Evolutionary conservation across 1,140 invertebrate genomes (phyloP).

Genomic region (Lethrus apterus): DNA sequence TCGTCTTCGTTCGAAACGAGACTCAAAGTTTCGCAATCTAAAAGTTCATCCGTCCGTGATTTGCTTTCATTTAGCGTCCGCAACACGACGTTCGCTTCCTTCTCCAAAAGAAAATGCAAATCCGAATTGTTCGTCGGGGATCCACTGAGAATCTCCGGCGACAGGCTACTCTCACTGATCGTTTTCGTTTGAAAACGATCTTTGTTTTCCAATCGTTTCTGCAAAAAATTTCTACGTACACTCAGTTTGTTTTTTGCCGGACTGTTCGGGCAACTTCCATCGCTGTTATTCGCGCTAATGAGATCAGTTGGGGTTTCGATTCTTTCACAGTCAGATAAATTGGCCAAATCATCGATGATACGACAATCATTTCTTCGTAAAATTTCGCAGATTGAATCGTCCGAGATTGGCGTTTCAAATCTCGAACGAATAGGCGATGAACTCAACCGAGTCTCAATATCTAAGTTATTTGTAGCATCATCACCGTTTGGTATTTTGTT

Average conservation of each 20-base stretch:
- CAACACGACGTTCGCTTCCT: slow-evolving; percentile 51
- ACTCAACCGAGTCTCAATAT: too few relatives aligned
- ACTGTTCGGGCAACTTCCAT: slow-evolving; percentile 12
- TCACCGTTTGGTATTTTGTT: slow-evolving; percentile 17
- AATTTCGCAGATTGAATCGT: neutral
- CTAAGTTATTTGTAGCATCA: too few relatives aligned
- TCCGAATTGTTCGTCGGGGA: slow-evolving; percentile 28
- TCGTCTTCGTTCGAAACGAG: slow-evolving; percentile 62
- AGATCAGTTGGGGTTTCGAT: neutral
- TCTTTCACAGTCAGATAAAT: neutral
- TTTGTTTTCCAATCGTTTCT: slow-evolving; percentile 51
- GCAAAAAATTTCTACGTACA: slow-evolving; percentile 45
- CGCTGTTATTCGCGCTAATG: slow-evolving; percentile 2
- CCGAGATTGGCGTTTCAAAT: neutral
- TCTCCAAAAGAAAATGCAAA: slow-evolving; percentile 44
- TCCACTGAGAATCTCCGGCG: slow-evolving; percentile 24
- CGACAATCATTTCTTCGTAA: too few relatives aligned
- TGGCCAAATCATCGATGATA: too few relatives aligned
- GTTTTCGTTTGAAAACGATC: slow-evolving; percentile 59
- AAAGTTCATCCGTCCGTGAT: slow-evolving; percentile 40
- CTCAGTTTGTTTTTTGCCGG: slow-evolving; percentile 28
- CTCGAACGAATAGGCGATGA: too few relatives aligned
- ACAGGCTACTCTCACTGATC: slow-evolving; percentile 44
- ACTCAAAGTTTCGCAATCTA: slow-evolving; percentile 60
- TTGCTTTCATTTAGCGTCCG: slow-evolving; percentile 42